Percentiles rank a stretch among this genome's conserved stretches.
Conservation (phyloP, 1,140 invertebrate species). For the Ceratitis capitata region DNA sequence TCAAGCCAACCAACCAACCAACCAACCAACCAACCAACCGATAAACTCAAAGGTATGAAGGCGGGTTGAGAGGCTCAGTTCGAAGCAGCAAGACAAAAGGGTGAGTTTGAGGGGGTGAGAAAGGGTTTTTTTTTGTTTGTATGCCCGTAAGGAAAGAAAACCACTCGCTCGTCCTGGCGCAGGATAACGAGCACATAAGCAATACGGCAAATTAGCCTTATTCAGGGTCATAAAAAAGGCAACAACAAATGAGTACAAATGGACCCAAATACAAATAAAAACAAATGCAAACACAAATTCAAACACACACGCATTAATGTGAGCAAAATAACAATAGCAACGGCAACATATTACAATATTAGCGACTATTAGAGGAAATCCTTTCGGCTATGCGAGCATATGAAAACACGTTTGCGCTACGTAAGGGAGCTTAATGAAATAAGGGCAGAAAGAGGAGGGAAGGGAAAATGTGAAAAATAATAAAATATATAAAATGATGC, state of each 20-base stretch:
- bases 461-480: neutral
- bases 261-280: neutral
- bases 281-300: slow-evolving; percentile 14
- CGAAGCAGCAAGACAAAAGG: neutral
- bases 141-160: neutral
- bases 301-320: too few species aligned
- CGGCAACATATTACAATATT: slow-evolving; percentile 27
- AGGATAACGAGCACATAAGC: slow-evolving; percentile 45
- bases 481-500: neutral
- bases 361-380: slow-evolving; percentile 24
- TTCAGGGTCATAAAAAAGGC: slow-evolving; percentile 19
- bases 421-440: neutral
- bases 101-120: neutral
- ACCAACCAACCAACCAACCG: neutral
- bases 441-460: neutral
- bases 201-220: slow-evolving; percentile 42
- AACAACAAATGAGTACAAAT: slow-evolving; percentile 29
- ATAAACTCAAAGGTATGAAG: too few species aligned
- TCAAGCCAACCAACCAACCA: neutral
- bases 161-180: neutral
- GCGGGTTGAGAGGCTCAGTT: neutral
- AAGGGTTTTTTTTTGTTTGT: neutral
- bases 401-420: neutral
- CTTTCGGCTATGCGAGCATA: slow-evolving; percentile 5
- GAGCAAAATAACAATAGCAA: slow-evolving; percentile 4